phyloP scores from a whole-genome alignment of 2,888 invertebrate genomes.

The Microchrysa polita region DNA sequence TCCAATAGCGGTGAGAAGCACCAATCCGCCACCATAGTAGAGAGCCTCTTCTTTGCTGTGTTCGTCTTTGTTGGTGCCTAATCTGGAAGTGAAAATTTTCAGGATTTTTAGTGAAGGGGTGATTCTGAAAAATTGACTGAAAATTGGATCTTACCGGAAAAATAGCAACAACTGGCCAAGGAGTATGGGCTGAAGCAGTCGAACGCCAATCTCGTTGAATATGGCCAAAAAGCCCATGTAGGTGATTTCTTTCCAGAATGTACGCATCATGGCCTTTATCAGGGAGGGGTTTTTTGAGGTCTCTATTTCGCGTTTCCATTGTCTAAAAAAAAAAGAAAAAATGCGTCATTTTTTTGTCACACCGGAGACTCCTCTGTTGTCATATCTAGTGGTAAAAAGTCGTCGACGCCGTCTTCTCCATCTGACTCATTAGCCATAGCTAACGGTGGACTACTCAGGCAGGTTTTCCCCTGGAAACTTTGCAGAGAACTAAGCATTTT shows the following conservation, averaged over 20 bases:
- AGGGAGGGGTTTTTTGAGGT: slow-evolving; percentile 50
- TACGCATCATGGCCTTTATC: slow-evolving; percentile 50
- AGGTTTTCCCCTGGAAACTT: too few relatives aligned
- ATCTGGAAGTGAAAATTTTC: not conserved
- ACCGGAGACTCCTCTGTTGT: too few relatives aligned
- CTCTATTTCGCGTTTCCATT: slow-evolving; percentile 35
- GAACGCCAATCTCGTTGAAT: slow-evolving; percentile 51
- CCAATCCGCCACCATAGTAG: slow-evolving; percentile 67
- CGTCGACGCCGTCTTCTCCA: too few relatives aligned
- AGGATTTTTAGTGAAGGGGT: too few relatives aligned
- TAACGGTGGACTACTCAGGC: too few relatives aligned
- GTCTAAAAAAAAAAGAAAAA: slow-evolving; percentile 17
- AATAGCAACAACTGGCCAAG: slow-evolving; percentile 51
- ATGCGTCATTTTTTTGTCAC: too few relatives aligned
- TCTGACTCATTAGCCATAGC: too few relatives aligned
- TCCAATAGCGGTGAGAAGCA: slow-evolving; percentile 59
- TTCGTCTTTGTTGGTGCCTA: slow-evolving; percentile 21
- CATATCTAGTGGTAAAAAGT: too few relatives aligned
- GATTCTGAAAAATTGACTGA: too few relatives aligned
- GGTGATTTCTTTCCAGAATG: slow-evolving; percentile 53
- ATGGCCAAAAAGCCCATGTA: slow-evolving; percentile 47
- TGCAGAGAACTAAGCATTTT: too few relatives aligned
- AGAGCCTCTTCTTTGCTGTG: slow-evolving; percentile 52
- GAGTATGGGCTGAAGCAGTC: slow-evolving; percentile 51
- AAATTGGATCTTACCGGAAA: slow-evolving; percentile 49